Evolutionary conservation across 2,888 invertebrate species (phyloP), one percentile per base, ranked within the genome.

Genomic region (Epistrophe grossulariae): DNA sequence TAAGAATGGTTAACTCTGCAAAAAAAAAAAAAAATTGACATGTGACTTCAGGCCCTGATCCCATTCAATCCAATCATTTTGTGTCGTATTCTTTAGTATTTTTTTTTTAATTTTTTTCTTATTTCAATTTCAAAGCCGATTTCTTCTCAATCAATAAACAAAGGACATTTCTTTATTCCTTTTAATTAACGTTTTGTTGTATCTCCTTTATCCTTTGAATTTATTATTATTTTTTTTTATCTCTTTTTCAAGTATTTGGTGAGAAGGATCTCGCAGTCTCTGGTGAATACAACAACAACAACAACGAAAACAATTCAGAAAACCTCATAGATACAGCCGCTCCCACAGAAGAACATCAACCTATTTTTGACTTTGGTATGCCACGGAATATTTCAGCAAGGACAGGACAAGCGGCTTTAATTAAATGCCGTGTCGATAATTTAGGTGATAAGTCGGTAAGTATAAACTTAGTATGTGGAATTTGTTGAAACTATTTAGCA

Each of bases 381-480:
- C 87, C 87, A n/a, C 71, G 83, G 15, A 87, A 87, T 35, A 87
- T 87, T 72, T 87, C 87, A 45, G 83, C 87, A 15, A 57, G 87
- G 48, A 87, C 87, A 19, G 87, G 87, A 79, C 87, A 87, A 83
- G 76, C 72, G 62, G 87, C 87, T 71, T 79, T 83, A 79, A 87
- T 87, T 76, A 87, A 87, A 87, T 87, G 87, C 57, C 87, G 60
- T 66, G 87, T 87, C 55, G 87, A 87, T 76, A 87, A 87, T 68
- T 71, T 87, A 24, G 87, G 87, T 72, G 87, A 87, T 76, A 87
- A 87, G 45, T 87, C 87, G 76, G 87, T 87, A 79, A 76, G 79
- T 28, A 24, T 24, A 55, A 55, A 28, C 2, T 15, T 55, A 7
- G 0, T 11, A 4, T 19, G 2, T 11, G 0, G 19, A 60, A 11